Percentiles rank a stretch among this genome's conserved stretches.
Evolutionary conservation across 2,113 vertebrate species (phyloP).

Genomic region (Tricholaema leucomelas): DNA sequence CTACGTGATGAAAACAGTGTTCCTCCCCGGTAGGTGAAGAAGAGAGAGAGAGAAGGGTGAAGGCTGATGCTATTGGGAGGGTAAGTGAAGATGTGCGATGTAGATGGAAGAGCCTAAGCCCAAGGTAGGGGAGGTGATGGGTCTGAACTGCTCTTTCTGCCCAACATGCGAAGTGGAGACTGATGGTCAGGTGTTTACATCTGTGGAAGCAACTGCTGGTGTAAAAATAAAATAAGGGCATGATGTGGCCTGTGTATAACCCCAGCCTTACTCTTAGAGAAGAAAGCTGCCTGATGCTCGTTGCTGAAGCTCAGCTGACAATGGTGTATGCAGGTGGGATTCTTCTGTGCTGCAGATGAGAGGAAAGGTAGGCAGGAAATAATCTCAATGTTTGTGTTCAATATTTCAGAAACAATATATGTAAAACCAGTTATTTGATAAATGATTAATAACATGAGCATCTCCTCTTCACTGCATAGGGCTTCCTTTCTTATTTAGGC

Average conservation of each 20-base stretch:
- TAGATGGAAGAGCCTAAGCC: background rate
- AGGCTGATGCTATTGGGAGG: background rate
- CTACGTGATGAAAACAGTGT: background rate
- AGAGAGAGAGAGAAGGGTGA: background rate
- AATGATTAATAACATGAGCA: background rate
- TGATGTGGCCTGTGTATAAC: background rate
- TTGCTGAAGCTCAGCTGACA: background rate
- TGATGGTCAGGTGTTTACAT: background rate
- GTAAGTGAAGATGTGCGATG: background rate
- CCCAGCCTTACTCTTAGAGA: background rate
- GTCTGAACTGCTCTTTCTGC: background rate
- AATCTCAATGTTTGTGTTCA: background rate
- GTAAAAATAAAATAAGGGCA: background rate
- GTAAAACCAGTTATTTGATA: background rate
- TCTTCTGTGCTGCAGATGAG: background rate
- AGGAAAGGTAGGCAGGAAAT: background rate
- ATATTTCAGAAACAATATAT: background rate
- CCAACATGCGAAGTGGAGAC: background rate
- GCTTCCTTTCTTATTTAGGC: background rate
- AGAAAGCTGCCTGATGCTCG: background rate
- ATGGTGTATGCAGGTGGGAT: background rate
- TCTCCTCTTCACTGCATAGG: background rate
- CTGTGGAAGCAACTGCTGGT: background rate
- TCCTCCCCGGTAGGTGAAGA: background rate
- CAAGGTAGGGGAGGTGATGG: background rate